These are phyloP conservation scores for Tridacna crocea DNA, from an alignment of 2,888 invertebrate genomes.

Conservation along the genomic window DNA sequence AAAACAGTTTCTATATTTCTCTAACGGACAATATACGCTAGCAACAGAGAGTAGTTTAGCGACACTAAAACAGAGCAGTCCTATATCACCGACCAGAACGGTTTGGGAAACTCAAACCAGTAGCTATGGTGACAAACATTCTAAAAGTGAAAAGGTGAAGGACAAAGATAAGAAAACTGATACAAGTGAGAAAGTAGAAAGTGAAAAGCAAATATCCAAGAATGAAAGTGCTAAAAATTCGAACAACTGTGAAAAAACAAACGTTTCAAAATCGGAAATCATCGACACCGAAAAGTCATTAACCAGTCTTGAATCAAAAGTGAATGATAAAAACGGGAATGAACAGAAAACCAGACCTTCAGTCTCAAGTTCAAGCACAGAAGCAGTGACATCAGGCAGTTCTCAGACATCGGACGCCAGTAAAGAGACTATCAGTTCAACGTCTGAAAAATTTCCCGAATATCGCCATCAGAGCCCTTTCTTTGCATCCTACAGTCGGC, in stretches of 20 bases:
- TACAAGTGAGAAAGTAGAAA: slow-evolving; percentile 1
- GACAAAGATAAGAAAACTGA: slow-evolving; percentile 24
- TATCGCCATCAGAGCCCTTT: slow-evolving; percentile 61
- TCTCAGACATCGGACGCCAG: slow-evolving; percentile 1
- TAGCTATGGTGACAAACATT: slow-evolving; percentile 37
- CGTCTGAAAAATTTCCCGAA: slow-evolving; percentile 44
- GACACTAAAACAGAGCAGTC: slow-evolving; percentile 59
- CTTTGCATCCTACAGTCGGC: slow-evolving; percentile 55
- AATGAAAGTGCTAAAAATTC: not conserved
- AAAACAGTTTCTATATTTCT: slow-evolving; percentile 57
- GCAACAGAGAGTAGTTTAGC: slow-evolving; percentile 49
- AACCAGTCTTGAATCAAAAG: not conserved
- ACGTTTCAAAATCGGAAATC: not conserved
- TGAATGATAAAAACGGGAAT: not conserved
- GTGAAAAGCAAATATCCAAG: not conserved
- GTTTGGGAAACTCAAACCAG: slow-evolving; percentile 44
- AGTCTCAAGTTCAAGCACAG: slow-evolving; percentile 4
- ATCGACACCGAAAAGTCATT: not conserved
- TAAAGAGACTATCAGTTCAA: slow-evolving; percentile 25
- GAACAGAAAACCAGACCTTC: not conserved
- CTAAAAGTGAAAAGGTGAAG: slow-evolving; percentile 24
- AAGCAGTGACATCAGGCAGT: not conserved
- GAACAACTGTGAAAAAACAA: not conserved
- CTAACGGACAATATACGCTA: slow-evolving; percentile 60
- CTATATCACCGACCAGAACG: slow-evolving; percentile 56